Evolutionary conservation across 2,797 vertebrate species (phyloP).

Genomic region (Epinephelus malabaricus): DNA sequence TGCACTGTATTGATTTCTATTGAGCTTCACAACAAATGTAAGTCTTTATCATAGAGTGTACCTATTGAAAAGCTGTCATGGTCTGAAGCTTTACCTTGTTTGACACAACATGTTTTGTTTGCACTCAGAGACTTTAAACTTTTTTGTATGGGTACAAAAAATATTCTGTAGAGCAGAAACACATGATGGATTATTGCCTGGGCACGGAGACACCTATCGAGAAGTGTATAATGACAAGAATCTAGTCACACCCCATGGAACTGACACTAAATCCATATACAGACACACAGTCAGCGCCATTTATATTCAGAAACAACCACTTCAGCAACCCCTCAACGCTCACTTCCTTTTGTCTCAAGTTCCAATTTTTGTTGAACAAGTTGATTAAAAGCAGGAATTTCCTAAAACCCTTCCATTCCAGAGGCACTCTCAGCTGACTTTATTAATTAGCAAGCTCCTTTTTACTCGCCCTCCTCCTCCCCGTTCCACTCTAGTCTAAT

Average conservation of each 20-base stretch:
- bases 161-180: constrained; percentile 37
- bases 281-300: not conserved
- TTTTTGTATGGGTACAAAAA: constrained; percentile 32
- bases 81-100: constrained; percentile 16
- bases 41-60: constrained; percentile 34
- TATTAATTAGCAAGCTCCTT: constrained; percentile 73
- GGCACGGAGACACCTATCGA: constrained; percentile 26
- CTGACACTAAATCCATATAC: not conserved
- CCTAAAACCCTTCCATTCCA: constrained; percentile 61
- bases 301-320: constrained; percentile 11
- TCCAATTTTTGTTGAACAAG: constrained; percentile 15
- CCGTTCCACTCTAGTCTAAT: constrained; percentile 49
- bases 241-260: not conserved
- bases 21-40: constrained; percentile 29
- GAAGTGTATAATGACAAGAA: not conserved
- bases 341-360: constrained; percentile 24
- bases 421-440: constrained; percentile 61
- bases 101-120: constrained; percentile 24
- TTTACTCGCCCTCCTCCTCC: constrained; percentile 43
- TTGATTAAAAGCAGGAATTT: constrained; percentile 53
- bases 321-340: constrained; percentile 2
- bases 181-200: constrained; percentile 20
- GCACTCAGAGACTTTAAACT: not conserved
- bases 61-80: constrained; percentile 30
- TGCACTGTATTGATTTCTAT: constrained; percentile 46